Conservation (phyloP, 2,888 invertebrate genomes). For the Clusia tigrina region DNA sequence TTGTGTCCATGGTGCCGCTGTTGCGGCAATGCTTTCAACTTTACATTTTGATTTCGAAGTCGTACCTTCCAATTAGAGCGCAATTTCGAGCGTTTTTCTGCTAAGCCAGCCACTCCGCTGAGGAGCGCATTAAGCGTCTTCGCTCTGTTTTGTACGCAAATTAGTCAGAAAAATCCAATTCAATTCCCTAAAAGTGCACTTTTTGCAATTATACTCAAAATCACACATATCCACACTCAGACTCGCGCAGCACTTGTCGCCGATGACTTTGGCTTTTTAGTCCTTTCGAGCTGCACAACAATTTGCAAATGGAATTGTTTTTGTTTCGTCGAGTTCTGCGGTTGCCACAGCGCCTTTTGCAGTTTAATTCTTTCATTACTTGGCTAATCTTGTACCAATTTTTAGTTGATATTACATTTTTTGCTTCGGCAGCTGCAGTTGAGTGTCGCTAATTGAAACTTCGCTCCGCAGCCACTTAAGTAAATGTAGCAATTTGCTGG, state of each 20-base stretch:
- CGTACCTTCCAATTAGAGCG: constrained; percentile 40
- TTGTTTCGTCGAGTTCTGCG: not conserved
- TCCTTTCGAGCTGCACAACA: not conserved
- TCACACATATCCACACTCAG: constrained; percentile 19
- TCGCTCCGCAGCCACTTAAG: constrained; percentile 33
- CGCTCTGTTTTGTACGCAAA: not conserved
- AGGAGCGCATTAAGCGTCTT: constrained; percentile 25
- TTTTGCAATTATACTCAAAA: constrained; percentile 30
- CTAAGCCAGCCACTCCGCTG: constrained; percentile 30
- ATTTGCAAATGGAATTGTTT: constrained; percentile 10
- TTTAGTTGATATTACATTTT: constrained; percentile 23
- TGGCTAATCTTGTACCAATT: constrained; percentile 28
- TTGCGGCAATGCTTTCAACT: constrained; percentile 25
- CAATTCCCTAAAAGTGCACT: constrained; percentile 3
- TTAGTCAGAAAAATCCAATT: not conserved
- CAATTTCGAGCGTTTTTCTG: constrained; percentile 20
- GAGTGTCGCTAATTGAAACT: constrained; percentile 58
- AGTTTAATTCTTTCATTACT: constrained; percentile 28
- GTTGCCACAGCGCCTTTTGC: constrained; percentile 20
- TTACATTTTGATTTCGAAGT: constrained; percentile 29
- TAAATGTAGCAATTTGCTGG: not conserved
- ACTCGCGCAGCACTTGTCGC: not conserved
- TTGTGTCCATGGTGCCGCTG: not conserved
- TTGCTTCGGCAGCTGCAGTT: constrained; percentile 43
- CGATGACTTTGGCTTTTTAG: constrained; percentile 3